Conservation (phyloP, 2,888 invertebrate genomes). For the Myopa testacea region DNA sequence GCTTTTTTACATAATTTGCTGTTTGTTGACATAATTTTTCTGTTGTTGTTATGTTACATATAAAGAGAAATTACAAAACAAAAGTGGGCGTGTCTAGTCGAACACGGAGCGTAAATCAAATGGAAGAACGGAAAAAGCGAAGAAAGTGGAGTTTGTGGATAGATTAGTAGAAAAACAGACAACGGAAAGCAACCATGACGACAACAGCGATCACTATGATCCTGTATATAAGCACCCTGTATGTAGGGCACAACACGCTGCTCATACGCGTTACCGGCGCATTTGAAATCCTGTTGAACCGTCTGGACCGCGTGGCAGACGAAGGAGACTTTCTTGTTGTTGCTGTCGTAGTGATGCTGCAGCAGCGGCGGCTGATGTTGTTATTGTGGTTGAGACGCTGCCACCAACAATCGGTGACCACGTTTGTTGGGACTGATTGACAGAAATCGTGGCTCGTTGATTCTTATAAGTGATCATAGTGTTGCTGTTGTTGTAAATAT, state of each 20-base stretch:
- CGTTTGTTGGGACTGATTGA: constrained; percentile 53
- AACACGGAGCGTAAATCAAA: constrained; percentile 16
- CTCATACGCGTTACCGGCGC: constrained; percentile 71
- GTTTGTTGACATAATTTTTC: not conserved
- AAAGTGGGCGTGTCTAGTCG: constrained; percentile 25
- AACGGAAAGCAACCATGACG: constrained; percentile 14
- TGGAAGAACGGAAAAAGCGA: constrained; percentile 31
- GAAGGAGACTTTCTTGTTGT: constrained; percentile 69
- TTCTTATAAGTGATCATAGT: constrained; percentile 9
- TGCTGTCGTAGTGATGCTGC: constrained; percentile 45
- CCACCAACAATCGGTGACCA: constrained; percentile 64
- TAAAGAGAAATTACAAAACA: constrained; percentile 32
- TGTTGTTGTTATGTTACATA: constrained; percentile 19
- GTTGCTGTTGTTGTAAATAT: constrained; percentile 41
- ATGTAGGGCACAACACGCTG: not conserved
- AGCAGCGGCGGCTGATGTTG: not conserved
- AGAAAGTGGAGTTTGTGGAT: constrained; percentile 17
- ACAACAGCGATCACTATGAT: not conserved
- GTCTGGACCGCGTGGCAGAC: constrained; percentile 84
- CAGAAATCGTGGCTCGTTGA: constrained; percentile 2
- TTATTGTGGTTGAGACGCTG: constrained; percentile 55
- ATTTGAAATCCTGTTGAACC: constrained; percentile 79
- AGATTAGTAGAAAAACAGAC: constrained; percentile 10
- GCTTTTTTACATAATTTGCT: constrained; percentile 25
- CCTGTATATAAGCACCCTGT: constrained; percentile 5